Conservation (phyloP, 2,113 vertebrate species). For the Chlorocebus sabaeus region DNA sequence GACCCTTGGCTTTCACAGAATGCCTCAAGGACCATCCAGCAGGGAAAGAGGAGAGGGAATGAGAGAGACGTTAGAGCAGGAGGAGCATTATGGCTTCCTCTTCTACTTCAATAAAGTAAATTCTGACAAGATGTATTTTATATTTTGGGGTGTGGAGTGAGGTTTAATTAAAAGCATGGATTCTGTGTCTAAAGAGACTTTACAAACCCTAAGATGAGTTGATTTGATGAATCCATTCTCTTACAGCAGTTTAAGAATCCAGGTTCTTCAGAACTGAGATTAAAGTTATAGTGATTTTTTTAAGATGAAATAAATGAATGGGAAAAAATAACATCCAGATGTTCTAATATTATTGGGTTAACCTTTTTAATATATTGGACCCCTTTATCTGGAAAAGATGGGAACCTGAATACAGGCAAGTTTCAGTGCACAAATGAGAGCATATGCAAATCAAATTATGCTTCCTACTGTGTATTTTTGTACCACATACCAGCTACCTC, state of each 20-base stretch:
- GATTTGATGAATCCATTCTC: not conserved
- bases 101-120: not conserved
- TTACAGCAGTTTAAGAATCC: not conserved
- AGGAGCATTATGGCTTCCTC: not conserved
- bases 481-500: not conserved
- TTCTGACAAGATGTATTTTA: not conserved
- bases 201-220: not conserved
- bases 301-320: not conserved
- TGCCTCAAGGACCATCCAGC: rapidly evolving
- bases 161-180: not conserved
- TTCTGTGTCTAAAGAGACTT: not conserved
- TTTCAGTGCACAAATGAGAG: not conserved
- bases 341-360: not conserved
- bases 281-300: not conserved
- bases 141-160: not conserved
- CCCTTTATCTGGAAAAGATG: not conserved
- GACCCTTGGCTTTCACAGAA: not conserved
- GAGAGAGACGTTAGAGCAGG: not conserved
- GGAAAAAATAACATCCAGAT: not conserved
- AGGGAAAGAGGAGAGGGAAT: too few relatives aligned
- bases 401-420: not conserved
- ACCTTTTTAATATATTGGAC: not conserved
- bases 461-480: not conserved
- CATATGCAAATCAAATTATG: rapidly evolving
- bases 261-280: not conserved